These are phyloP conservation scores for Karalla daura DNA, from an alignment of 2,797 vertebrate species.

Conservation along the genomic window DNA sequence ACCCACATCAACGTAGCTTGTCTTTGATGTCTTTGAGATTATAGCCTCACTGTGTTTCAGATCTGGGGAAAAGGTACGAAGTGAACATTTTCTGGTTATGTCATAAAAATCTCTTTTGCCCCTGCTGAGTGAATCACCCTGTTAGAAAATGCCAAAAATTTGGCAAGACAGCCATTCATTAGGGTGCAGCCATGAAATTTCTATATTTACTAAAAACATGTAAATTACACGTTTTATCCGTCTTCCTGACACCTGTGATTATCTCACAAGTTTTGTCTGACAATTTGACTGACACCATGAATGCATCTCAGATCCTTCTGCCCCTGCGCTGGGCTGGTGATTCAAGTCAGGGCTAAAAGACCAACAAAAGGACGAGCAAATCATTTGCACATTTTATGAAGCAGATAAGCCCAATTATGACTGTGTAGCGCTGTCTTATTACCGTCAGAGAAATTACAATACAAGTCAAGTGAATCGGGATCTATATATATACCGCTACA, in stretches of 20 bases:
- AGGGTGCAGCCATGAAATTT: not conserved
- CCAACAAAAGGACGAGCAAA: not conserved
- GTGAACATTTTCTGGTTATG: not conserved
- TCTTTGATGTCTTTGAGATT: not conserved
- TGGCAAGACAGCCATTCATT: not conserved
- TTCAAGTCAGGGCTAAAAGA: not conserved
- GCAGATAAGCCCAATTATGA: no score
- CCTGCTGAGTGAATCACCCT: not conserved
- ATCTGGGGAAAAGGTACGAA: not conserved
- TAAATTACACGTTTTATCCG: slow-evolving; percentile 1
- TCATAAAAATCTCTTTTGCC: not conserved
- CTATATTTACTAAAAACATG: slow-evolving; percentile 1
- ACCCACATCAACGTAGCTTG: no score
- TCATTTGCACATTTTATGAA: not conserved
- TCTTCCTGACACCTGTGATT: not conserved
- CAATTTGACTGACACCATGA: not conserved
- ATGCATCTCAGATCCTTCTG: not conserved
- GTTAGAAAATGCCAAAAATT: not conserved
- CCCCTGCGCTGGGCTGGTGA: not conserved
- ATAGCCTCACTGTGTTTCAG: not conserved
- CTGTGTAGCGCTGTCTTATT: not conserved
- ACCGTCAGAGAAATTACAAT: not conserved
- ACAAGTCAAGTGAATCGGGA: not conserved
- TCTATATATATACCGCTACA: not conserved
- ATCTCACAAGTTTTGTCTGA: not conserved